A percentile compares a stretch with the other conserved stretches of the same genome.
Conservation (phyloP, 2,797 vertebrate genomes). For the Syngnathus rostellatus region DNA sequence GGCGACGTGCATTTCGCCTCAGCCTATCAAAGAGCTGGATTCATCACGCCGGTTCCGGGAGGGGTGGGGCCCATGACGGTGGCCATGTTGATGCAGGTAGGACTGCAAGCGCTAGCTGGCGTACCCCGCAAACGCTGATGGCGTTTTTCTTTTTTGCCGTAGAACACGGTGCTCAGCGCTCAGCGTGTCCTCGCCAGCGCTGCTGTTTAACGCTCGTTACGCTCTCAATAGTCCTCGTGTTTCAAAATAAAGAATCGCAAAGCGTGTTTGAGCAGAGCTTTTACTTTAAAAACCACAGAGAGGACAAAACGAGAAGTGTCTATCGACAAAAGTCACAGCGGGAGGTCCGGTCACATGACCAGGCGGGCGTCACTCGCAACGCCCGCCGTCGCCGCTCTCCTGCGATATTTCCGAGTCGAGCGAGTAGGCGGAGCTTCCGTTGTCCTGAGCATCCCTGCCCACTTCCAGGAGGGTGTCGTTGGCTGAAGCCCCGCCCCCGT, state of each 20-base stretch:
- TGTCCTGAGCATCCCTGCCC: slow-evolving; percentile 73
- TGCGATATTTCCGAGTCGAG: slow-evolving; percentile 83
- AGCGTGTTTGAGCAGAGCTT: slow-evolving; percentile 2
- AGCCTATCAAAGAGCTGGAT: slow-evolving; percentile 78
- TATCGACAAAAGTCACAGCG: not conserved
- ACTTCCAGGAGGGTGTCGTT: slow-evolving; percentile 63
- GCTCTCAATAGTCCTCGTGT: too few relatives aligned
- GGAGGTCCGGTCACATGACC: not conserved
- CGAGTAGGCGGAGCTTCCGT: slow-evolving; percentile 79
- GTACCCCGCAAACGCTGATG: not conserved
- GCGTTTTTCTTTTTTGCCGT: slow-evolving; percentile 9
- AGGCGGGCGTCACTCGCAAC: slow-evolving; percentile 68
- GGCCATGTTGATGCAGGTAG: slow-evolving; percentile 91
- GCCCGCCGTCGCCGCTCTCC: slow-evolving; percentile 77
- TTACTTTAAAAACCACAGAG: slow-evolving; percentile 11
- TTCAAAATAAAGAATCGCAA: not conserved
- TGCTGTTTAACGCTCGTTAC: slow-evolving; percentile 17
- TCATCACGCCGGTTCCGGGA: slow-evolving; percentile 90
- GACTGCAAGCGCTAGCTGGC: not conserved
- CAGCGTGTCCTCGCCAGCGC: slow-evolving; percentile 73
- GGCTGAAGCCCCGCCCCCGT: slow-evolving; percentile 21
- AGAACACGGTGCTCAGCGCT: slow-evolving; percentile 91
- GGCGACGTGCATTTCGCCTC: slow-evolving; percentile 83
- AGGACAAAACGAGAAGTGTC: slow-evolving; percentile 2
- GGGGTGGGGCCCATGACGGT: slow-evolving; percentile 96